Evolutionary conservation across 1,140 invertebrate species (phyloP).

Genomic region (Ceratina australensis): DNA sequence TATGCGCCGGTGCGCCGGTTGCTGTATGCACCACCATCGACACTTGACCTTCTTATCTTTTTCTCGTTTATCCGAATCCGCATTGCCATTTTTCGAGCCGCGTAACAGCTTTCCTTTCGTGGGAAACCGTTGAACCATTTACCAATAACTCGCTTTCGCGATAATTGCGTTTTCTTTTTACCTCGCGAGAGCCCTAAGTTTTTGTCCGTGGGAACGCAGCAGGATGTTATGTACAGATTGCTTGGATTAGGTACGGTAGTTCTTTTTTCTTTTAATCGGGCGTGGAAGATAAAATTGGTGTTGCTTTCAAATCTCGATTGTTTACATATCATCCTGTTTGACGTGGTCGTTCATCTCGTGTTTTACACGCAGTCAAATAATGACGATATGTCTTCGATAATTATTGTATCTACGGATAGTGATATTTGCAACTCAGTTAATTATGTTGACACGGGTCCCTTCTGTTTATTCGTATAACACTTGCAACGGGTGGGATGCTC

Average conservation of each 20-base stretch:
- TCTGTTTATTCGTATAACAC: slow-evolving; percentile 21
- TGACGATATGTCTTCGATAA: neutral
- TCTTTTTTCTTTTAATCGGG: too few relatives aligned
- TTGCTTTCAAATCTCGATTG: too few relatives aligned
- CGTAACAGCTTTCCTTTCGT: neutral
- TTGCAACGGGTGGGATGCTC: too few relatives aligned
- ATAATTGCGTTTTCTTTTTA: slow-evolving; percentile 15
- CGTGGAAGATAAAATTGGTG: too few relatives aligned
- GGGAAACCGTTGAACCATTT: slow-evolving; percentile 27
- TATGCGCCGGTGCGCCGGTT: neutral
- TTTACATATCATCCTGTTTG: neutral
- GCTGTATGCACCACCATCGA: slow-evolving; percentile 24
- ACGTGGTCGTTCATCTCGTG: neutral
- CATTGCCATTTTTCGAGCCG: slow-evolving; percentile 22
- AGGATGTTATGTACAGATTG: neutral
- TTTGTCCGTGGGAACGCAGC: neutral
- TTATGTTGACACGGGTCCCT: slow-evolving; percentile 8
- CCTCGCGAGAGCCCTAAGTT: neutral
- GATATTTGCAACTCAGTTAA: neutral
- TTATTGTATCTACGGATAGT: neutral
- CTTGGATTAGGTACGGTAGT: too few relatives aligned
- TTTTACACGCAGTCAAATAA: neutral
- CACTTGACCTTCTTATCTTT: slow-evolving; percentile 46
- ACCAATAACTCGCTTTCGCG: slow-evolving; percentile 18
- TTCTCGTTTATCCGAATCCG: slow-evolving; percentile 19